Percentiles rank a stretch among this genome's conserved stretches.
phyloP scores from a whole-genome alignment of 2,888 invertebrate species.

The Drosophila bunnanda region DNA sequence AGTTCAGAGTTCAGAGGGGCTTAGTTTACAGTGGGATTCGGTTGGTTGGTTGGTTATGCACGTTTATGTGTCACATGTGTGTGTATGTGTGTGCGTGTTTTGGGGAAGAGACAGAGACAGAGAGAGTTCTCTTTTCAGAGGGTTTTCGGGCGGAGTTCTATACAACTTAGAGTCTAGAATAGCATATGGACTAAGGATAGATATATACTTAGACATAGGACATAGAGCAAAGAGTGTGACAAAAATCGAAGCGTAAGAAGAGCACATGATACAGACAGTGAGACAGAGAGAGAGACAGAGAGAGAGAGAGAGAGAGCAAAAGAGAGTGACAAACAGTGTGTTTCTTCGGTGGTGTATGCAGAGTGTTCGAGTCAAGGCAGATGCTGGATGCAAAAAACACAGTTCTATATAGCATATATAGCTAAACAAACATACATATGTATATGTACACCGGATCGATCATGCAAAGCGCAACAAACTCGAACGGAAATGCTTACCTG shows the following conservation, averaged over 20 bases:
- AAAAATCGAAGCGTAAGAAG: constrained; percentile 31
- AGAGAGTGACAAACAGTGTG: constrained; percentile 23
- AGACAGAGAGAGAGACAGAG: constrained; percentile 9
- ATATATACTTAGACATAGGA: constrained; percentile 49
- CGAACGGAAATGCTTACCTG: constrained; percentile 40
- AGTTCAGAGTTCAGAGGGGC: background rate
- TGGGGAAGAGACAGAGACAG: constrained; percentile 46
- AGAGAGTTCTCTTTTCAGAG: constrained; percentile 42
- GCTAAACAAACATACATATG: background rate
- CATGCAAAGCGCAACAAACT: constrained; percentile 25
- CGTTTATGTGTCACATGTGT: constrained; percentile 20
- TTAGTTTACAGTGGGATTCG: constrained; percentile 35
- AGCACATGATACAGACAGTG: constrained; percentile 27
- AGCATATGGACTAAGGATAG: constrained; percentile 48
- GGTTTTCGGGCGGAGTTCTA: constrained; percentile 43
- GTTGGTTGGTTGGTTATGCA: constrained; percentile 26
- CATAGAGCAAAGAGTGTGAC: constrained; percentile 42
- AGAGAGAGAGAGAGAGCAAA: constrained; percentile 13
- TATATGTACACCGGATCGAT: background rate
- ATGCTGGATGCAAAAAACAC: constrained; percentile 38
- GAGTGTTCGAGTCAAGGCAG: constrained; percentile 30
- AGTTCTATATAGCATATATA: constrained; percentile 3
- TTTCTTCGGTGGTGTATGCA: constrained; percentile 21
- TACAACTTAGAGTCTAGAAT: constrained; percentile 62
- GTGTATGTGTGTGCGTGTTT: constrained; percentile 29